Evolutionary conservation across 2,797 vertebrate species (phyloP).

Genomic region (Acropternis orthonyx): DNA sequence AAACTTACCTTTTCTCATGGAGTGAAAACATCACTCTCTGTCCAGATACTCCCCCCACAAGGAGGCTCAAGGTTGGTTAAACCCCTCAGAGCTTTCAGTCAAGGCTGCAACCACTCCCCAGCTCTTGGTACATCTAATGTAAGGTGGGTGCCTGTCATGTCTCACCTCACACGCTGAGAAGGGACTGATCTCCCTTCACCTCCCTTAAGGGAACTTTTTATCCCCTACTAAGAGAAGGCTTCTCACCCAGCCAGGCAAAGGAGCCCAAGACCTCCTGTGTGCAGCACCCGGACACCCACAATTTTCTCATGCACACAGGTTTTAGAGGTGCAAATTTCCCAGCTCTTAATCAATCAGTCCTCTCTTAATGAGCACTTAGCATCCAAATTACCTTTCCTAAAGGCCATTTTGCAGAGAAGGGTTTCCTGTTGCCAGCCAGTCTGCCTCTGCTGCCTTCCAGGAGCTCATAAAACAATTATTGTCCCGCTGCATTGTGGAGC

Average conservation of each 20-base stretch:
- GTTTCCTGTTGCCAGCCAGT: slow-evolving; percentile 35
- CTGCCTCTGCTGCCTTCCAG: slow-evolving; percentile 53
- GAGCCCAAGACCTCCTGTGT: neutral
- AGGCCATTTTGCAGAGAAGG: neutral
- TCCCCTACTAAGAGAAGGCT: neutral
- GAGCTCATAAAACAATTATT: slow-evolving; percentile 56
- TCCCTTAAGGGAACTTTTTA: neutral
- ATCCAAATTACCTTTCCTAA: slow-evolving; percentile 37
- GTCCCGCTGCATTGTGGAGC: neutral
- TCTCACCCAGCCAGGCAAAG: neutral
- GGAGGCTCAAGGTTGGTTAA: neutral
- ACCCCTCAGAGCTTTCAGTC: neutral
- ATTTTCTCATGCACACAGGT: rapidly evolving
- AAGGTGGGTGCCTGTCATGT: neutral
- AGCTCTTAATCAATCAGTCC: neutral
- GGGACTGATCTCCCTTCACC: neutral
- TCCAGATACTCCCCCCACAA: neutral
- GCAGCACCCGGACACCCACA: neutral
- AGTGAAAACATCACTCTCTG: neutral
- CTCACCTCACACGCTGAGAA: neutral
- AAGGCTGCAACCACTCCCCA: neutral
- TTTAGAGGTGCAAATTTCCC: neutral
- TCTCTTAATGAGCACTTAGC: neutral
- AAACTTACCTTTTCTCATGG: neutral
- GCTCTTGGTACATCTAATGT: rapidly evolving